phyloP scores from a whole-genome alignment of 1,140 invertebrate species.

The Stegodyphus dumicola region DNA sequence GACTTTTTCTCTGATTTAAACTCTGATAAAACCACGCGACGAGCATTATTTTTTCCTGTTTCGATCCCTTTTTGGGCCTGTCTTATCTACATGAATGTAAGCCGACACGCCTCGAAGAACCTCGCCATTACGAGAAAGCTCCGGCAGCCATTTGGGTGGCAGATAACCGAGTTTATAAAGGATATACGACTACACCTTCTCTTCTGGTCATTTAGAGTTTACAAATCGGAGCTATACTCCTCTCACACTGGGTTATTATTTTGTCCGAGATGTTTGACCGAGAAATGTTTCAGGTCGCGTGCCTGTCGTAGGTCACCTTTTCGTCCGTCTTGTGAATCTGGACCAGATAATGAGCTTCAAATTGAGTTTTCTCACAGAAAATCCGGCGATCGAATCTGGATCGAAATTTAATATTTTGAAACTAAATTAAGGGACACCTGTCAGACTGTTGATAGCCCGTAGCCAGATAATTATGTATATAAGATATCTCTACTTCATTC shows the following conservation, averaged over 20 bases:
- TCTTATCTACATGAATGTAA: conserved; percentile 57
- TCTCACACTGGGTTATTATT: neutral
- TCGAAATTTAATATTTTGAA: too few species aligned
- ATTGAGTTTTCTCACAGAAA: too few species aligned
- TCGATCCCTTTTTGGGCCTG: conserved; percentile 18
- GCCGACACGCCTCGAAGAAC: conserved; percentile 37
- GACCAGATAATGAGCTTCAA: too few species aligned
- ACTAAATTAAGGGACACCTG: too few species aligned
- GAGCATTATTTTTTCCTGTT: conserved; percentile 27
- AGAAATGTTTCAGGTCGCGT: too few species aligned
- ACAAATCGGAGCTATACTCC: conserved; percentile 9
- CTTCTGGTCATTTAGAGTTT: conserved; percentile 49
- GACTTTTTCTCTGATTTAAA: conserved; percentile 59
- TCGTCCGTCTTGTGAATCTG: too few species aligned
- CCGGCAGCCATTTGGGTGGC: conserved; percentile 31
- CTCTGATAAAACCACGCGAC: conserved; percentile 54
- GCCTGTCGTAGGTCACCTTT: too few species aligned
- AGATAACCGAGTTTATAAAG: conserved; percentile 54
- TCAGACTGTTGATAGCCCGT: too few species aligned
- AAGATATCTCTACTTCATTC: too few species aligned
- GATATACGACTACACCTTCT: conserved; percentile 16
- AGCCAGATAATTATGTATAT: too few species aligned
- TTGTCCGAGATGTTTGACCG: too few species aligned
- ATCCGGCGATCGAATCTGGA: too few species aligned
- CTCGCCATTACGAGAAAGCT: conserved; percentile 42